Evolutionary conservation across 1,140 invertebrate species (phyloP).

Genomic region (Heliothis virescens): DNA sequence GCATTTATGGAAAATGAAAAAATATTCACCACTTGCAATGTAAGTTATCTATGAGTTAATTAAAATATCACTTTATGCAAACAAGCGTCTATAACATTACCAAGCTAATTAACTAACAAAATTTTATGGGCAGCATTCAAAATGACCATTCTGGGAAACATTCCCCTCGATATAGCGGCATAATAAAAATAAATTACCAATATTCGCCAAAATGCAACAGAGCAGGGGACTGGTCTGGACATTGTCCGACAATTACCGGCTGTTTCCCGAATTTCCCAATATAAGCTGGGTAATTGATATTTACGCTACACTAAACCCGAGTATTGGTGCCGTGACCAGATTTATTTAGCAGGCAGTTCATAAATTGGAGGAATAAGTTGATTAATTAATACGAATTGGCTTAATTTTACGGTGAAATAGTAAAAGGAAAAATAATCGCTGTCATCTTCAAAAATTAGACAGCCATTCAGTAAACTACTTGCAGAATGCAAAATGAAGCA

Average conservation of each 20-base stretch:
- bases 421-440: background rate
- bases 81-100: conserved; percentile 35
- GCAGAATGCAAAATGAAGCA: too few relatives aligned
- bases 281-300: conserved; percentile 79
- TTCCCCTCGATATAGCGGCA: conserved; percentile 62
- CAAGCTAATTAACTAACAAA: conserved; percentile 52
- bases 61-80: conserved; percentile 25
- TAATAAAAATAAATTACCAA: conserved; percentile 80
- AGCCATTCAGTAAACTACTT: too few relatives aligned
- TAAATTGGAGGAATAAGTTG: conserved; percentile 58
- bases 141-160: conserved; percentile 54
- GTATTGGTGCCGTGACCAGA: conserved; percentile 48
- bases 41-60: conserved; percentile 8
- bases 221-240: conserved; percentile 58
- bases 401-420: conserved; percentile 23
- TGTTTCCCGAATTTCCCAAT: conserved; percentile 74
- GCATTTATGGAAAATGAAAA: too few relatives aligned
- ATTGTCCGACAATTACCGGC: conserved; percentile 71
- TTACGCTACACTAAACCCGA: conserved; percentile 75
- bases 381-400: conserved; percentile 51
- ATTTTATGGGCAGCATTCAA: conserved; percentile 50
- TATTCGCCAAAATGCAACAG: conserved; percentile 67
- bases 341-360: conserved; percentile 65
- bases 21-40: too few relatives aligned
- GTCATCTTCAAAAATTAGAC: too few relatives aligned